phyloP scores from a whole-genome alignment of 2,113 vertebrate species.

The Leptodactylus fuscus region DNA sequence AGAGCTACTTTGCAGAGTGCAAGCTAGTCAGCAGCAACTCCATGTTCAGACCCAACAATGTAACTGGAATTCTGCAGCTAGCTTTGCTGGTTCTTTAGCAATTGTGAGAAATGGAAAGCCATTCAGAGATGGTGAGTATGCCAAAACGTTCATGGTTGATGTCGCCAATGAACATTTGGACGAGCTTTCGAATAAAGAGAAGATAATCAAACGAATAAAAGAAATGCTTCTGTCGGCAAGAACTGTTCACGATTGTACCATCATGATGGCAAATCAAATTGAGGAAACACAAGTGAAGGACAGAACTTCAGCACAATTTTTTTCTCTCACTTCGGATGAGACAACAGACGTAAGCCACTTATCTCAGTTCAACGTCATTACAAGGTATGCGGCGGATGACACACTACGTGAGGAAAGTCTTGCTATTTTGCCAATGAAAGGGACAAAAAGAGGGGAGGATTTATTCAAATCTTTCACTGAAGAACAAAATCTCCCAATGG shows the following conservation, averaged over 20 bases:
- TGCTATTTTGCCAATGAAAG: constrained; percentile 64
- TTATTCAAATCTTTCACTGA: no score
- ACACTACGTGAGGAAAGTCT: no score
- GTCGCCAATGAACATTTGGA: constrained; percentile 66
- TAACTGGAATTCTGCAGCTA: constrained; percentile 55
- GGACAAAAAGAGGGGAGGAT: constrained; percentile 64
- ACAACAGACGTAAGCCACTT: no score
- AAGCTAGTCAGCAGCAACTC: constrained; percentile 63
- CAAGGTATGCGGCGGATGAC: no score
- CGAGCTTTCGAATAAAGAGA: constrained; percentile 58
- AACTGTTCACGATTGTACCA: constrained; percentile 60
- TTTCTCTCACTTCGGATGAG: no score
- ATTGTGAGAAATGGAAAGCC: neutral
- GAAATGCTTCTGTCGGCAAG: constrained; percentile 63
- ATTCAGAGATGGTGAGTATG: constrained; percentile 52
- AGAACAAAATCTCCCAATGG: no score
- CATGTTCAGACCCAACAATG: constrained; percentile 50
- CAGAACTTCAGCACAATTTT: no score
- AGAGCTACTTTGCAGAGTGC: constrained; percentile 56
- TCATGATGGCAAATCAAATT: constrained; percentile 63
- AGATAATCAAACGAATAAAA: constrained; percentile 58
- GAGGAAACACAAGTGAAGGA: constrained; percentile 64
- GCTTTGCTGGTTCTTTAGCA: neutral
- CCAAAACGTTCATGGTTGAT: constrained; percentile 57
- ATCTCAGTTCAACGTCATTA: no score